phyloP scores from a whole-genome alignment of 2,888 invertebrate genomes.

The Gortyna flavago region DNA sequence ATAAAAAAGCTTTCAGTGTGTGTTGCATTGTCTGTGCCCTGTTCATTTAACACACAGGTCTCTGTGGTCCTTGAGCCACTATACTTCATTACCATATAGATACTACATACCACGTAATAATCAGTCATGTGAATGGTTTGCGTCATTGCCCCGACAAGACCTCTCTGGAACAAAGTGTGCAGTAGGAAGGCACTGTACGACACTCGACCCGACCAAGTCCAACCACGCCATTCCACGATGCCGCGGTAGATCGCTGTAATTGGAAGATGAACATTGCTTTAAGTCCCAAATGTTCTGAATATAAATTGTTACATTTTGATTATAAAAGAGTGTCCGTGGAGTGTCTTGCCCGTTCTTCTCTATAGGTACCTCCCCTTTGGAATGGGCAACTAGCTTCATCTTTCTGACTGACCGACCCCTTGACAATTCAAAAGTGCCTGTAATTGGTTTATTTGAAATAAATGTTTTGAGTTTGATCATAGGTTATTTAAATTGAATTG shows the following conservation, averaged over 20 bases:
- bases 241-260: slow-evolving; percentile 76
- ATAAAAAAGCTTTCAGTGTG: neutral
- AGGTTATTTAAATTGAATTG: neutral
- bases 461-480: neutral
- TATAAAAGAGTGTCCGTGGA: too few relatives aligned
- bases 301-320: neutral
- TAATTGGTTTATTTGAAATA: too few relatives aligned
- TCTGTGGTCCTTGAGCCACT: neutral
- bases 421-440: too few relatives aligned
- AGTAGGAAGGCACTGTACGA: slow-evolving; percentile 83
- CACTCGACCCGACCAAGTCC: slow-evolving; percentile 80
- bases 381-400: too few relatives aligned
- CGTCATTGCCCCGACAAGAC: slow-evolving; percentile 72
- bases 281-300: neutral
- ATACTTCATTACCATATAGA: neutral
- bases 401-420: too few relatives aligned
- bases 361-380: too few relatives aligned
- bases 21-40: slow-evolving; percentile 70
- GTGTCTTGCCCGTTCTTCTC: too few relatives aligned
- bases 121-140: slow-evolving; percentile 72
- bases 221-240: slow-evolving; percentile 84
- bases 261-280: neutral
- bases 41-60: slow-evolving; percentile 67
- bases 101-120: slow-evolving; percentile 75
- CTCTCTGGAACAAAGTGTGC: slow-evolving; percentile 81